phyloP scores from a whole-genome alignment of 2,888 invertebrate genomes.

The Meiosimyza platycephala region DNA sequence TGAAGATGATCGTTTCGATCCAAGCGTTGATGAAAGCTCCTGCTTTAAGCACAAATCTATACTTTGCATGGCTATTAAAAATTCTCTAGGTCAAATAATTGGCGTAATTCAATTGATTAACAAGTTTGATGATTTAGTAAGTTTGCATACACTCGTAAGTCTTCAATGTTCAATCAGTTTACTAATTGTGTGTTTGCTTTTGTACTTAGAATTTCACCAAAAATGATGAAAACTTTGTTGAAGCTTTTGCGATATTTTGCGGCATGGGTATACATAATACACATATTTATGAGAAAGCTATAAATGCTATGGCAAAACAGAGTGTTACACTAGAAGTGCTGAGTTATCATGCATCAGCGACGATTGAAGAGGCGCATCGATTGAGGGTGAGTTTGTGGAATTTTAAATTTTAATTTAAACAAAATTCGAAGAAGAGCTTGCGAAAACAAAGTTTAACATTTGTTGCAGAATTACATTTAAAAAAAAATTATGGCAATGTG shows the following conservation, averaged over 20 bases:
- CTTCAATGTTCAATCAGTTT: not conserved
- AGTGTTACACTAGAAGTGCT: slow-evolving; percentile 92
- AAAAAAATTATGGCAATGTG: not conserved
- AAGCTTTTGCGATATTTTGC: slow-evolving; percentile 97
- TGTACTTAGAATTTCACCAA: slow-evolving; percentile 79
- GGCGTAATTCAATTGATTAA: slow-evolving; percentile 94
- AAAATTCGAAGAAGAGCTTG: not conserved
- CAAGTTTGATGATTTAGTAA: slow-evolving; percentile 85
- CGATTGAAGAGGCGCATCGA: slow-evolving; percentile 87
- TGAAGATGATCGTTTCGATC: slow-evolving; percentile 88
- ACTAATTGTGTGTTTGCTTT: not conserved
- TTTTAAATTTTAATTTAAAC: not conserved
- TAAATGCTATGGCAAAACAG: slow-evolving; percentile 96
- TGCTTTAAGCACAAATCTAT: slow-evolving; percentile 90
- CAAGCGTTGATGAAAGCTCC: slow-evolving; percentile 83
- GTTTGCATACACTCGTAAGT: slow-evolving; percentile 36
- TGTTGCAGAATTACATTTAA: too few species aligned
- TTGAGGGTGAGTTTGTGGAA: slow-evolving; percentile 76
- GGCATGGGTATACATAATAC: slow-evolving; percentile 98
- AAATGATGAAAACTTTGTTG: slow-evolving; percentile 96
- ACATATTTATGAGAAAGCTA: slow-evolving; percentile 96
- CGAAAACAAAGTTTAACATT: too few species aligned
- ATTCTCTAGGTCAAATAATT: slow-evolving; percentile 90
- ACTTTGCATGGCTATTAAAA: slow-evolving; percentile 96
- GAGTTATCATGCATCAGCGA: slow-evolving; percentile 95